A percentile compares a stretch with the other conserved stretches of the same genome.
Conservation (phyloP, 2,113 vertebrate genomes). For the Bagarius yarrelli region DNA sequence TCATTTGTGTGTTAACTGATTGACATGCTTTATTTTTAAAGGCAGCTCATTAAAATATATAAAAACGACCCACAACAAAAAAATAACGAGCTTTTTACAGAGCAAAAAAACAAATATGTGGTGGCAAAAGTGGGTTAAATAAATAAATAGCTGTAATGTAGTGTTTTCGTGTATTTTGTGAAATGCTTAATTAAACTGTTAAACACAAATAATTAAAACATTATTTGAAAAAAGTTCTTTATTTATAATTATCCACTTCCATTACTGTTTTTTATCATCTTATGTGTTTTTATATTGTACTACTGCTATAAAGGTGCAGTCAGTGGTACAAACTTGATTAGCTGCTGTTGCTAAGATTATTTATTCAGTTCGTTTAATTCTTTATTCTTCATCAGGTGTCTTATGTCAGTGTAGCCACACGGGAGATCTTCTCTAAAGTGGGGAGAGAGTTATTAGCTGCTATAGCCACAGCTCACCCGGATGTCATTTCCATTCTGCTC, state of each 20-base stretch:
- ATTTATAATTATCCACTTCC: background rate
- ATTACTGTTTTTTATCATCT: background rate
- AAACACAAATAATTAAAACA: background rate
- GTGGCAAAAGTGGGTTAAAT: too few relatives aligned
- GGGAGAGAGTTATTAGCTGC: conserved; percentile 88
- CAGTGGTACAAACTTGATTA: background rate
- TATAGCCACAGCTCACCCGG: conserved; percentile 82
- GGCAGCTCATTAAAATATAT: background rate
- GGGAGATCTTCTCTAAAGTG: conserved; percentile 94
- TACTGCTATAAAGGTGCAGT: background rate
- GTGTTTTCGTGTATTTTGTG: background rate
- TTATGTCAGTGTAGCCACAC: conserved; percentile 85
- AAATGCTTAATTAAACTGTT: background rate
- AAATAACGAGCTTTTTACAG: background rate
- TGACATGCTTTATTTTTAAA: background rate
- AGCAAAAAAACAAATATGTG: background rate
- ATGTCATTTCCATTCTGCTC: conserved; percentile 85
- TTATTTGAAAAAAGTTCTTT: background rate
- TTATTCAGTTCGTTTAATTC: background rate
- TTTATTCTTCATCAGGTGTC: conserved; percentile 77
- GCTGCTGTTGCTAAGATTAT: background rate
- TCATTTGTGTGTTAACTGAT: too few relatives aligned
- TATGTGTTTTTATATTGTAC: background rate
- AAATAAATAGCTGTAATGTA: background rate
- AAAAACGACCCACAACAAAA: background rate